Evolutionary conservation across 2,888 invertebrate species (phyloP).

Genomic region (Cheilosia vernalis): DNA sequence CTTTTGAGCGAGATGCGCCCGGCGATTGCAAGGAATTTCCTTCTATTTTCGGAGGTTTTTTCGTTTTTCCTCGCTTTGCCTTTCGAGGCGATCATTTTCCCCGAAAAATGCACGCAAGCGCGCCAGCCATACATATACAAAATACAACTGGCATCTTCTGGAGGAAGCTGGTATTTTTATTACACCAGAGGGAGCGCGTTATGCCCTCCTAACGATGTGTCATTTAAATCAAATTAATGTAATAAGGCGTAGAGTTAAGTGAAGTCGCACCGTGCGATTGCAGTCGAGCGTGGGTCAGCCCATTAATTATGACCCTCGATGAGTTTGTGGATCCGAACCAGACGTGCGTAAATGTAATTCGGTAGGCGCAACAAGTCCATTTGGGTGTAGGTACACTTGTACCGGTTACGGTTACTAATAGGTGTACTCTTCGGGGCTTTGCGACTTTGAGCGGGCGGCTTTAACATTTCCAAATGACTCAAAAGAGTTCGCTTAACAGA

Average conservation of each 20-base stretch:
- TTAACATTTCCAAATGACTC: slow-evolving; percentile 71
- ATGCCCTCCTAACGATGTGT: slow-evolving; percentile 60
- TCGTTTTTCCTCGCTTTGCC: slow-evolving; percentile 22
- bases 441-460: slow-evolving; percentile 71
- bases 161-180: slow-evolving; percentile 68
- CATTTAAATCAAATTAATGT: slow-evolving; percentile 75
- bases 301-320: slow-evolving; percentile 66
- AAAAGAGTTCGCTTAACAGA: slow-evolving; percentile 74
- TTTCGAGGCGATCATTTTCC: slow-evolving; percentile 34
- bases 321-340: neutral
- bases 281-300: slow-evolving; percentile 66
- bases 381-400: neutral
- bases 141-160: slow-evolving; percentile 59
- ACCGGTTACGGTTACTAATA: neutral
- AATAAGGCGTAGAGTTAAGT: slow-evolving; percentile 73
- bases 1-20: slow-evolving; percentile 58
- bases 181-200: slow-evolving; percentile 56
- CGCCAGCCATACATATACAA: slow-evolving; percentile 18
- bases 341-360: slow-evolving; percentile 20
- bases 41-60: slow-evolving; percentile 68
- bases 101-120: slow-evolving; percentile 71
- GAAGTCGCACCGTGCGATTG: slow-evolving; percentile 70
- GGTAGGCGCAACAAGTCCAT: neutral
- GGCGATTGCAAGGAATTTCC: slow-evolving; percentile 73
- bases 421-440: slow-evolving; percentile 13